Evolutionary conservation across 2,113 vertebrate species (phyloP).

Genomic region (Dasyprocta punctata): DNA sequence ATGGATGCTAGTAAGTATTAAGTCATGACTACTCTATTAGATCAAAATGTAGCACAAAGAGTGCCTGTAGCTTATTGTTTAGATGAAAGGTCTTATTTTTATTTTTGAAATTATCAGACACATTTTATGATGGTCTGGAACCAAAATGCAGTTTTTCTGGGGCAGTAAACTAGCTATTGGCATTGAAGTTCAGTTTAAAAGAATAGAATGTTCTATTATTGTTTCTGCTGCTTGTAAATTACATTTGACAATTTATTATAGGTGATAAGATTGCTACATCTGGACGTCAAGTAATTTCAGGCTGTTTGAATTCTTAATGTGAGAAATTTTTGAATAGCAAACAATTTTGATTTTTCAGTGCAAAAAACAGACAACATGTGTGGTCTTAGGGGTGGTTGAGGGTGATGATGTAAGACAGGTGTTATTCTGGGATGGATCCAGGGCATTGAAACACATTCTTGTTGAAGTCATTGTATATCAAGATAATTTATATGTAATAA

Average conservation of each 20-base stretch:
- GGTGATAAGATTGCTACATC: not conserved
- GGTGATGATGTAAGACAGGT: not conserved
- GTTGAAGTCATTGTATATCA: not conserved
- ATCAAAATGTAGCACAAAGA: constrained; percentile 76
- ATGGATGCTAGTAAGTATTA: constrained; percentile 84
- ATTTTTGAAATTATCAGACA: not conserved
- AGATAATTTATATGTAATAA: constrained; percentile 7
- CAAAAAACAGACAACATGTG: not conserved
- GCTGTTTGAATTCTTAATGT: constrained; percentile 18
- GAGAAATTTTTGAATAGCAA: constrained; percentile 34
- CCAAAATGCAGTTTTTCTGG: constrained; percentile 19
- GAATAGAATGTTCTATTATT: not conserved
- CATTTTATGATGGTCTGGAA: not conserved
- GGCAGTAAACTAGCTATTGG: not conserved
- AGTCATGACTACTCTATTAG: constrained; percentile 76
- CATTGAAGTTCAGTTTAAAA: constrained; percentile 48
- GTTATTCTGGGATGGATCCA: not conserved
- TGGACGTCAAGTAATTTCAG: constrained; percentile 50
- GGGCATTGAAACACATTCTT: not conserved
- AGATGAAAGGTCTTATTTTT: constrained; percentile 29
- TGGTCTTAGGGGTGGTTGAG: not conserved
- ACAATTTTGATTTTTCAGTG: not conserved
- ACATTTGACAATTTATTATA: constrained; percentile 1
- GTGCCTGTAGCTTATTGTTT: not conserved
- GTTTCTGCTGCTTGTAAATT: constrained; percentile 46